Percentiles rank a stretch among this genome's conserved stretches.
phyloP scores from a whole-genome alignment of 2,113 vertebrate genomes.

The Electrona antarctica region DNA sequence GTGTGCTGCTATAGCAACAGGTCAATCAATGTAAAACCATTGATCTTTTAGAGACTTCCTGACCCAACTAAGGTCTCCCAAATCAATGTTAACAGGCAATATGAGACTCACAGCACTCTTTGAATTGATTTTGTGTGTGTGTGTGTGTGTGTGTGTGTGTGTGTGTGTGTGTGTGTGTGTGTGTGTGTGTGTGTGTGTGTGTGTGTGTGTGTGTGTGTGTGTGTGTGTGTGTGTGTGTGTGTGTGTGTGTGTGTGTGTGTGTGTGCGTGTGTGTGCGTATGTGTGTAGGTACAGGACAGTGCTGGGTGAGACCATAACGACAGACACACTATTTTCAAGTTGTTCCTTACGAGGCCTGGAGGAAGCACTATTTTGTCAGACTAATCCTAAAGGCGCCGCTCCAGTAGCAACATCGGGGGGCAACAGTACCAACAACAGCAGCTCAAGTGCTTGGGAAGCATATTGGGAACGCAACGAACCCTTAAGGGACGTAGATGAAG shows the following conservation, averaged over 20 bases:
- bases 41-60: conserved; percentile 61
- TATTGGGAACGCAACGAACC: conserved; percentile 87
- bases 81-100: conserved; percentile 46
- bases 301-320: conserved; percentile 72
- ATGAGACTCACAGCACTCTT: conserved; percentile 35
- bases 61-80: conserved; percentile 43
- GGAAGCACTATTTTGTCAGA: conserved; percentile 80
- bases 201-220: too few species aligned
- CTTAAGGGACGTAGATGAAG: conserved; percentile 83
- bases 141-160: conserved; percentile 16
- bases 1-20: conserved; percentile 57
- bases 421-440: conserved; percentile 14
- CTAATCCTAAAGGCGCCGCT: conserved; percentile 30
- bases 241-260: conserved; percentile 10
- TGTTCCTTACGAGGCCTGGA: conserved; percentile 76
- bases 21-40: conserved; percentile 39
- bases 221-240: not conserved
- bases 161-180: conserved; percentile 16
- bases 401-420: conserved; percentile 18
- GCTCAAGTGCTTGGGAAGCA: conserved; percentile 71
- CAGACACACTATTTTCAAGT: conserved; percentile 77
- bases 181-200: not conserved
- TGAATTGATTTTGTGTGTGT: conserved; percentile 40
- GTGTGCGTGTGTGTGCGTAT: not conserved
- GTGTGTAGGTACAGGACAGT: conserved; percentile 82